Evolutionary conservation across 2,113 vertebrate species (phyloP), one percentile per base, ranked within the genome.

Genomic region (Apeltes quadracus): DNA sequence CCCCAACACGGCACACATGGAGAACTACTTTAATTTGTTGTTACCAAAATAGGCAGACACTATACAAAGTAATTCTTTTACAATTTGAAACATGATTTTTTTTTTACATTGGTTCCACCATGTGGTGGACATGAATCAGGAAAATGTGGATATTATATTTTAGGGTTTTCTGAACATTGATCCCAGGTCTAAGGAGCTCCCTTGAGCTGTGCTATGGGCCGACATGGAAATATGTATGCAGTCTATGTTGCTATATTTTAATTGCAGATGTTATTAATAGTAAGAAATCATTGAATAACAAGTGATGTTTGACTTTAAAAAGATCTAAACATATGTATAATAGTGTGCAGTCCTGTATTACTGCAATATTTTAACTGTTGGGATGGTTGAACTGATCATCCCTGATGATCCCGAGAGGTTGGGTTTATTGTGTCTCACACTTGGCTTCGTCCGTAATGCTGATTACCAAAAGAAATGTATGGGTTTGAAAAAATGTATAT

Each of bases 191-290:
- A 20, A 29, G 54, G 2, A 5, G 5, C 25, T 50, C 8, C 41
- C 16, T 43, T 59, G 0, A 56, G 15, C 0, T 58, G 27, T 72
- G 7, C 51, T 38, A 9, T 44, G 27, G 14, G 13, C 29, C 48
- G 53, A 39, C 15, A 29, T 76, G 39, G 61, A 27, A 68, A 32
- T 20, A 18, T 29, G 1, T 57, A 51, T 51, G n/a, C 48, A 13
- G 4, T 70, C 54, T 55, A 3, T 71, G 48, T 48, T 63, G 15
- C n/a, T 6, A 25, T 23, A 41, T 27, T 56, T 67, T 55, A 25
- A 64, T 27, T 69, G 6, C 14, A 39, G 34, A 22, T 25, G 62
- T 8, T 59, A 23, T 61, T 56, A 4, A 29, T 58, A 43, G 1
- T 53, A 54, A 61, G 65, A 61, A 57, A 53, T 43, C n/a, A 54